A percentile compares a stretch with the other conserved stretches of the same genome.
phyloP scores from a whole-genome alignment of 2,797 vertebrate genomes.

The Spinus olivaceus region DNA sequence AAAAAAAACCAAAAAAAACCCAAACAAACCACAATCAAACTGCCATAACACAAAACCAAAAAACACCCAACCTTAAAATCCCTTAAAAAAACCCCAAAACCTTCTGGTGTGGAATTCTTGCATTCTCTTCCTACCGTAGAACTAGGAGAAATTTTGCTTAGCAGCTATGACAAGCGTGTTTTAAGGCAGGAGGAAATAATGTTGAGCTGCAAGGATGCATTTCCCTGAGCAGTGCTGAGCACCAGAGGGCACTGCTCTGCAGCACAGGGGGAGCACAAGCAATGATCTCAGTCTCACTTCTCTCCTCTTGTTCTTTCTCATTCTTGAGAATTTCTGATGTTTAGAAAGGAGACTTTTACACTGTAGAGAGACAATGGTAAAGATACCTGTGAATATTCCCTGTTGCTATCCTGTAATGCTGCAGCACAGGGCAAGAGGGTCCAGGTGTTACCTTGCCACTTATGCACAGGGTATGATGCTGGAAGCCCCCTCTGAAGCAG shows the following conservation, averaged over 20 bases:
- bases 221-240: background rate
- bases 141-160: background rate
- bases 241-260: constrained; percentile 49
- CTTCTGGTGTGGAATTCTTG: background rate
- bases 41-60: background rate
- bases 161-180: background rate
- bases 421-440: background rate
- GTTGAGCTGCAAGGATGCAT: background rate
- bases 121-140: background rate
- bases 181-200: background rate
- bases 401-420: background rate
- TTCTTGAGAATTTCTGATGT: background rate
- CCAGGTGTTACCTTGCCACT: background rate
- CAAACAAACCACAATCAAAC: background rate
- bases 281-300: background rate
- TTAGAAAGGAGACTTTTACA: background rate
- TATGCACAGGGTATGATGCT: background rate
- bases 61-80: background rate
- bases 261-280: background rate
- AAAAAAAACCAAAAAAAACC: background rate
- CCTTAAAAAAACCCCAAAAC: background rate
- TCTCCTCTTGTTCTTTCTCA: background rate
- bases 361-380: background rate
- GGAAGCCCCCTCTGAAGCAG: background rate
- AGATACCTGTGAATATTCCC: background rate